These are phyloP conservation scores for Otocyon megalotis DNA, from an alignment of 2,113 vertebrate species.

Conservation along the genomic window DNA sequence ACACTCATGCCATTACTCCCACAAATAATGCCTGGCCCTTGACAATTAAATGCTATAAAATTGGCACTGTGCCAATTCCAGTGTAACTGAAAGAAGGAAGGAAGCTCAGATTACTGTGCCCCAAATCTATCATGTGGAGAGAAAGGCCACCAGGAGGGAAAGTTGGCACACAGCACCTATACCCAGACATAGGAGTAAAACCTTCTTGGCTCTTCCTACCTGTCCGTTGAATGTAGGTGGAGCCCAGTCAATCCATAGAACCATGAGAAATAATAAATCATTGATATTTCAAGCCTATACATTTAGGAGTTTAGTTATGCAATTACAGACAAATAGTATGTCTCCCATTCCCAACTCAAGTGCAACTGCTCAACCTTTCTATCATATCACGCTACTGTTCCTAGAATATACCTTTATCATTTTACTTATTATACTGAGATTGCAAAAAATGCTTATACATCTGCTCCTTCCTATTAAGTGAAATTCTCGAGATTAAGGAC, in stretches of 20 bases:
- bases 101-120: not conserved
- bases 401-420: not conserved
- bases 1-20: not conserved
- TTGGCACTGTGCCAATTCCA: not conserved
- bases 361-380: not conserved
- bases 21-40: not conserved
- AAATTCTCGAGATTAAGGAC: not conserved
- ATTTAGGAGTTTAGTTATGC: not conserved
- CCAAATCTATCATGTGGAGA: not conserved
- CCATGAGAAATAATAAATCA: conserved; percentile 26
- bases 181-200: not conserved
- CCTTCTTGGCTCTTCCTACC: not conserved
- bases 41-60: not conserved
- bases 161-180: not conserved
- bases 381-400: not conserved
- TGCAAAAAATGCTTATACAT: not conserved
- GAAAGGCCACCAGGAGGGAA: not conserved
- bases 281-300: not conserved
- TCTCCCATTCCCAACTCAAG: not conserved
- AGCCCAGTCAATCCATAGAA: not conserved
- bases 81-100: not conserved
- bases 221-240: not conserved
- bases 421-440: not conserved
- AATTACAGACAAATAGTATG: not conserved
- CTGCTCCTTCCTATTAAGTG: not conserved